These are phyloP conservation scores for Spea hammondii DNA, from an alignment of 2,797 vertebrate species.

Conservation along the genomic window DNA sequence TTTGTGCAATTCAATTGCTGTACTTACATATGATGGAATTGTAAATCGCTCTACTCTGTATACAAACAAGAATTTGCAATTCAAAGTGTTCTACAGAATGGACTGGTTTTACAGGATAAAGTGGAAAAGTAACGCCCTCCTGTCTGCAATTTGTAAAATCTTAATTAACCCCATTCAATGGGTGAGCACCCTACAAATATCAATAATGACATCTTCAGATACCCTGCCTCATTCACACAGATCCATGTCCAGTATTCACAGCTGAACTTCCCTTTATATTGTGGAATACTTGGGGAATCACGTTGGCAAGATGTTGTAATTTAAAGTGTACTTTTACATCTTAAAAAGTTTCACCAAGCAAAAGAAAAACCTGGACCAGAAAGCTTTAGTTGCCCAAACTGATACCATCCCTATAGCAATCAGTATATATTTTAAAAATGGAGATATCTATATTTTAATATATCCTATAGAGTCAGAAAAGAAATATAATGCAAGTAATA, in stretches of 20 bases:
- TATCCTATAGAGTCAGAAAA: too few relatives aligned
- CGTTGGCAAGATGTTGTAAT: too few relatives aligned
- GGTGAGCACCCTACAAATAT: slow-evolving; percentile 34
- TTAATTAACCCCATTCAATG: slow-evolving; percentile 44
- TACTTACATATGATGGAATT: slow-evolving; percentile 33
- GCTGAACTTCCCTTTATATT: too few relatives aligned
- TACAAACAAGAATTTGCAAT: slow-evolving; percentile 47
- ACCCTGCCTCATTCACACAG: slow-evolving; percentile 24
- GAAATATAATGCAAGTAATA: too few relatives aligned
- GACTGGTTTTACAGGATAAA: not conserved
- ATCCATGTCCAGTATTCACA: slow-evolving; percentile 21
- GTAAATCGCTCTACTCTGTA: slow-evolving; percentile 33
- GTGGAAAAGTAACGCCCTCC: slow-evolving; percentile 35
- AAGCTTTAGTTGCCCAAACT: not conserved
- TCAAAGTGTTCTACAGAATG: slow-evolving; percentile 30
- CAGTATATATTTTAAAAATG: too few relatives aligned
- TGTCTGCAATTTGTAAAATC: slow-evolving; percentile 46
- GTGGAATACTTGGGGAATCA: too few relatives aligned
- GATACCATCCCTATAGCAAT: not conserved
- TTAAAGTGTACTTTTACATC: too few relatives aligned
- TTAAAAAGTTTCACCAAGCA: too few relatives aligned
- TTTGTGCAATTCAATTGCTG: slow-evolving; percentile 19
- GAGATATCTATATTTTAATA: too few relatives aligned
- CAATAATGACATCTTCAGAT: slow-evolving; percentile 36
- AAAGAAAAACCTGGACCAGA: not conserved